Evolutionary conservation across 2,888 invertebrate genomes (phyloP), one percentile per base, ranked within the genome.

Genomic region (Corbicula japonica): DNA sequence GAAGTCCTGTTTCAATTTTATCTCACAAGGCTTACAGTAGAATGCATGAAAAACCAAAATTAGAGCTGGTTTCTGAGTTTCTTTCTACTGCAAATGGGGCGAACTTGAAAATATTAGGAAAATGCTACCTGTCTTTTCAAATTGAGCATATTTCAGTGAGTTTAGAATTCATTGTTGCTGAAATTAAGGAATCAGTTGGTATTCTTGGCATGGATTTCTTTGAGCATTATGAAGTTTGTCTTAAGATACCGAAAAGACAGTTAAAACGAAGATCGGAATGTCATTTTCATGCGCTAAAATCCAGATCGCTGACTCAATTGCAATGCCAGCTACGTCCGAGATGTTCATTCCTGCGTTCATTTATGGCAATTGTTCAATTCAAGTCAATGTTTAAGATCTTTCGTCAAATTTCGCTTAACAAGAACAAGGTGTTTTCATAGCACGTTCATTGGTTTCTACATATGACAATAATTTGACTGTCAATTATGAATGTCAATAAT

Each of bases 151-250:
- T 56, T 5, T 28, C 56, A 32, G 18, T 56, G 5, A 34, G 30
- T n/a, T 5, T 28, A 18, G 6, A 44, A n/a, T 18, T 62, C 2
- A 34, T n/a, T 46, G 30, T 41, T 18, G 44, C 62, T 2, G 28
- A 62, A 28, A 28, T 44, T 10, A 23, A 41, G n/a, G 44, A 44
- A 41, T 26, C 41, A 62, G n/a, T 41, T 23, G 62, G 62, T 12
- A 62, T 62, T 26, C 44, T 62, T 28, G 62, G 62, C n/a, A 35
- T 62, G 18, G 62, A 62, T 62, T 62, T 62, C 30, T 28, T 41
- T 62, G 62, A 62, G 21, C 1, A 26, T 2, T 46, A 62, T 26
- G 30, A 62, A 18, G 62, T 30, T 62, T 44, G 44, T 44, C n/a
- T 62, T 1, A 41, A 62, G 26, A 62, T 62, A 2, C 44, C 46